Evolutionary conservation across 2,888 invertebrate species (phyloP), one percentile per base, ranked within the genome.

Genomic region (Drosophila paramelanica): DNA sequence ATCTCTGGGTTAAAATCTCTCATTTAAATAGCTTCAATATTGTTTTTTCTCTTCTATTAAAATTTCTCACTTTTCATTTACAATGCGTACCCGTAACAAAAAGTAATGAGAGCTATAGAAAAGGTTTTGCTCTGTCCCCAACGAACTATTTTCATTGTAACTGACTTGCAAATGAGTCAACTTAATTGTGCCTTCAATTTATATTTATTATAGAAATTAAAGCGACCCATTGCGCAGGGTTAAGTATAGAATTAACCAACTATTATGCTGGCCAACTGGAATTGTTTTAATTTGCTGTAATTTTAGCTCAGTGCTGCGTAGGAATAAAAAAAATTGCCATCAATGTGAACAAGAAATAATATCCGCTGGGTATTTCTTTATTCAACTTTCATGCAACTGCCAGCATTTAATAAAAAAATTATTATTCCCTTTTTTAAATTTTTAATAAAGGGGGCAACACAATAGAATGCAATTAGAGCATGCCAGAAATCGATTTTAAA

Each of bases 41-140:
- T 11, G 11, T 41, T 58, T 52, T 36, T 47, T 14, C 23, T 14
- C 5, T 49, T 49, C 36, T 52, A 14, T 47, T 67, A 10, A 60
- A 59, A 62, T 57, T 53, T 43, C 36, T 20, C 38, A 36, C 59
- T 62, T 58, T 46, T 58, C 64, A 64, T 59, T 73, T 58, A 42
- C 64, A 68, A 60, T 69, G 64, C 64, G 73, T 64, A 38, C 49
- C 57, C 64, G 58, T 45, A 73, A 73, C 55, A 75, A 77, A 68
- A 75, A 46, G 77, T 77, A 75, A 75, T 68, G 75, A 67, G 57
- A 73, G 73, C 53, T 42, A 73, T 38, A 58, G 77, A 61, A 60
- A 47, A 20, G 56, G 57, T 49, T 58, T 8, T 38, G 45, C 38
- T 25, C 50, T 14, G 39, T 33, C 31, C 8, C 39, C 23, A 60